Conservation (phyloP, 2,113 vertebrate genomes). For the Cervus canadensis region DNA sequence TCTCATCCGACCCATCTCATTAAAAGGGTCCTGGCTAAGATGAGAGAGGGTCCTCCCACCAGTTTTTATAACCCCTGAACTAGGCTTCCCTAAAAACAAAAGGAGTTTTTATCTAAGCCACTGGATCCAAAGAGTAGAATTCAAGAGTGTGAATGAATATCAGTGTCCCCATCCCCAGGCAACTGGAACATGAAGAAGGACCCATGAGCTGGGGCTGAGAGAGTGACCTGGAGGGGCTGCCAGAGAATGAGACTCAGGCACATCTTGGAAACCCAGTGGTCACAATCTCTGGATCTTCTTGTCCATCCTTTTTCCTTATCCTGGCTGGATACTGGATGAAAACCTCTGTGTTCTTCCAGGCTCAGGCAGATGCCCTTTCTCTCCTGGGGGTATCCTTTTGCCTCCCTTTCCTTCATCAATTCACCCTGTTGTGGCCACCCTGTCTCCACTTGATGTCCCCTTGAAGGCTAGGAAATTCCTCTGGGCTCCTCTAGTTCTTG, state of each 20-base stretch:
- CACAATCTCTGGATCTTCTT: neutral
- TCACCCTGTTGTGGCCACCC: neutral
- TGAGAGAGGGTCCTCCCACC: neutral
- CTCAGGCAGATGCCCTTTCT: neutral
- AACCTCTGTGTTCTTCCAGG: rapidly evolving
- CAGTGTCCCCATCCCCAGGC: neutral
- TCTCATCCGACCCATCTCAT: neutral
- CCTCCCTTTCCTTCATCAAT: neutral
- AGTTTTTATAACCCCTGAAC: no score
- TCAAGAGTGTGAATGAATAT: neutral
- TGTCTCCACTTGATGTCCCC: neutral
- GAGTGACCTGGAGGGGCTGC: rapidly evolving
- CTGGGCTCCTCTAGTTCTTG: neutral
- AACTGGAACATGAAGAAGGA: no score
- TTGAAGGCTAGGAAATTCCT: neutral
- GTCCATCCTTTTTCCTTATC: neutral
- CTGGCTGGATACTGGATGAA: neutral
- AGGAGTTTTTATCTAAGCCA: neutral
- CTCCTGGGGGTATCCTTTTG: neutral
- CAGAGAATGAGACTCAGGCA: neutral
- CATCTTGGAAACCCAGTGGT: rapidly evolving
- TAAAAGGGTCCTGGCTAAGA: neutral
- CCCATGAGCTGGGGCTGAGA: neutral
- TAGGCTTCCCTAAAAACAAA: neutral
- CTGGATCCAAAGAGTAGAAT: neutral